Evolutionary conservation across 2,888 invertebrate species (phyloP).

Genomic region (Coenonympha arcania): DNA sequence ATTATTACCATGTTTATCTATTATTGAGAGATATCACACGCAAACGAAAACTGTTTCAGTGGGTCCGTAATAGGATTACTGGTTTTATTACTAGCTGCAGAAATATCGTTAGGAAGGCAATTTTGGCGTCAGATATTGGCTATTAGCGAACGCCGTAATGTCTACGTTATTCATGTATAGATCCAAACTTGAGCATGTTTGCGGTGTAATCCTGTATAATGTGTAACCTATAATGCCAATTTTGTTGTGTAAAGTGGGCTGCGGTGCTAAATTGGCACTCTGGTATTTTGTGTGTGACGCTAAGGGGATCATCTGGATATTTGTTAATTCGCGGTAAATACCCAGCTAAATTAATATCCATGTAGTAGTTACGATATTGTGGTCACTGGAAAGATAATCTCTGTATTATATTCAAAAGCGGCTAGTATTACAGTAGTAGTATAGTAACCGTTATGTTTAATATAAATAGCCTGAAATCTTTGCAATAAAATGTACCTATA

Average conservation of each 20-base stretch:
- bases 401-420: not conserved
- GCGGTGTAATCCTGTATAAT: constrained; percentile 39
- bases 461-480: too few species aligned
- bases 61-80: constrained; percentile 60
- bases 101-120: constrained; percentile 72
- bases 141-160: constrained; percentile 66
- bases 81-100: constrained; percentile 68
- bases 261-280: constrained; percentile 16
- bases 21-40: constrained; percentile 18
- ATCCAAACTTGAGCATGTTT: constrained; percentile 53
- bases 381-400: not conserved
- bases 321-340: constrained; percentile 5
- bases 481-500: too few species aligned
- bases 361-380: constrained; percentile 1
- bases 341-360: constrained; percentile 4
- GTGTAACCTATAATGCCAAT: constrained; percentile 26
- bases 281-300: constrained; percentile 14
- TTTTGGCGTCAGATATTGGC: constrained; percentile 71
- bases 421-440: too few species aligned
- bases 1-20: too few species aligned
- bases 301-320: constrained; percentile 4
- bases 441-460: too few species aligned
- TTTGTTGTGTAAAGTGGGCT: constrained; percentile 17
- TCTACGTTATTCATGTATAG: constrained; percentile 59
- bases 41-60: constrained; percentile 50